Base-by-base conservation (phyloP, 1,140 invertebrate genomes). In the Linepithema humile region DNA sequence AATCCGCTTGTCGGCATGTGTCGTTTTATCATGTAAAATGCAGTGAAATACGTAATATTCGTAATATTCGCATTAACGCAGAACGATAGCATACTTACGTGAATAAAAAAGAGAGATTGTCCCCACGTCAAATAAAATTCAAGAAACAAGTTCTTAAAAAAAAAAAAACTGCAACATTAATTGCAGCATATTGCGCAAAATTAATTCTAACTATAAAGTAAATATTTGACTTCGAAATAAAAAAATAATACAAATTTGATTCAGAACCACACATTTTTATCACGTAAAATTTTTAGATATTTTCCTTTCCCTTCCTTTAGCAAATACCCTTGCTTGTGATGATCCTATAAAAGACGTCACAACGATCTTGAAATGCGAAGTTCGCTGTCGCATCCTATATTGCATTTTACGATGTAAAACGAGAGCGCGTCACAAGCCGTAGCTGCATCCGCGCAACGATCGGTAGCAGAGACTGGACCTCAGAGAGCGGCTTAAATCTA, bases 401-500 rank as follows among this genome's bases (percentile, higher is more conserved):
- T 45, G 48, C 55, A 77, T 82, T 88, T 85, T 82, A 86, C 67
- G 40, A 86, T 86, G 74, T 85, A 83, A 89, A 82, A 89, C 74
- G 35, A 70, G 50, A 6, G 26, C 10, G 70, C 83, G 38, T 74
- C 65, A 82, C 78, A 82, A 40, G 43, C 40, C 26, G 45, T 69
- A 85, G 55, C 32, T 35, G 59, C 60, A 69, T 55, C 48, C 55
- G 50, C 32, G 40, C 84, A 62, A 50, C 20, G 85, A 85, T 84
- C 84, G 74, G 65, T 32, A 62, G 82, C 82, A 83, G 83, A 45
- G 60, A 78, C 29, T 80, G 72, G 70, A 87, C 35, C 83, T 89
- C 75, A 45, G 67, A 57, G 80, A 43, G 75, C 90, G 91, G 89
- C 90, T 93, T 92, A 92, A 87, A 84, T 90, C 89, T 93, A 93